Base-by-base conservation (phyloP, 2,888 invertebrate species). In the Amphipoea oculea region DNA sequence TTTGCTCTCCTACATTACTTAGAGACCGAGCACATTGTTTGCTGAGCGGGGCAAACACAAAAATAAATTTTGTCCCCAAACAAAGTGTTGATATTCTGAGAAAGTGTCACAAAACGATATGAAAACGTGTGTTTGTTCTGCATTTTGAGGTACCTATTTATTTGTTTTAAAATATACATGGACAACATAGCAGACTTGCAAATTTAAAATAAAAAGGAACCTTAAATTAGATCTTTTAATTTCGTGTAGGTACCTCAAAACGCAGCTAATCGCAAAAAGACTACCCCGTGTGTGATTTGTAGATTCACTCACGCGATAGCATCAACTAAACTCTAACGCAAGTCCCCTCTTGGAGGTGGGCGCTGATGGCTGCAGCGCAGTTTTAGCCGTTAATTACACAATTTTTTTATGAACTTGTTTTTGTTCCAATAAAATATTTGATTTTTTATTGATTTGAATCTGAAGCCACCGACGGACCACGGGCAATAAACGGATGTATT, bases 61-160 rank as follows among this genome's bases (percentile, higher is more conserved):
- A 91, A 90, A 91, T 91, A 90, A 89, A 90, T 90, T 90, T 86
- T 82, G 87, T 89, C 79, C 81, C 76, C 87, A 82, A 89, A 88
- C 86, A 85, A 79, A 79, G 45, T 73, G 67, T 60, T 60, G 23
- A 48, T 63, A 89, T 89, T 84, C 48, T 69, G 76, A 87, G 75
- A 66, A 51, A 78, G 70, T 77, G 73, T 71, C 17, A 7, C 7
- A n/a, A 60, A 23, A 83, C 71, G 70, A 20, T 70, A 62, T 45
- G 14, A 54, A 62, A 23, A 45, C 20, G 23, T 73, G 42, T 20
- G 1, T 29, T 60, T 45, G 12, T 0, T 20, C 14, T 36, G 9
- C 7, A 14, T 54, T 70, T 23, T 23, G 0, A 54, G 2, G 9
- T 9, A 9, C 1, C 7, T 54, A 1, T 40, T 23, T 17, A 23